phyloP scores from a whole-genome alignment of 2,888 invertebrate genomes.

The Epinotia demarniana region DNA sequence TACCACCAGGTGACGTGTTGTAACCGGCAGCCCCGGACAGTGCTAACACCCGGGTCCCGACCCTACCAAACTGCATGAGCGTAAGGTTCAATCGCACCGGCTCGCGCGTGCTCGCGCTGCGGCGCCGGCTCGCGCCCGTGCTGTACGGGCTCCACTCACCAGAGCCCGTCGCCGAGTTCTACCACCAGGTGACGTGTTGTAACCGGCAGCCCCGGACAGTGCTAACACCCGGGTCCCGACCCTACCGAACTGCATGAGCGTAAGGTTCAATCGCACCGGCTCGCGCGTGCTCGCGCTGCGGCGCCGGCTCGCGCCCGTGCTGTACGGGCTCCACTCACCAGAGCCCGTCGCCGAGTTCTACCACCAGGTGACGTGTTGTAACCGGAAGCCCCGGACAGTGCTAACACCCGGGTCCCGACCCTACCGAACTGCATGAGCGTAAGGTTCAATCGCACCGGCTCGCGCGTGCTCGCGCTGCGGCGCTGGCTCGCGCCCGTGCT shows the following conservation, averaged over 20 bases:
- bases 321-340: constrained; percentile 89
- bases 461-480: constrained; percentile 91
- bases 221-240: constrained; percentile 84
- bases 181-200: constrained; percentile 85
- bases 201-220: too few species aligned
- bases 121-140: constrained; percentile 94
- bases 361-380: constrained; percentile 82
- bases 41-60: constrained; percentile 77
- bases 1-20: constrained; percentile 86
- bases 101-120: constrained; percentile 90
- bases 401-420: constrained; percentile 77
- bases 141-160: constrained; percentile 89
- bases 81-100: constrained; percentile 95
- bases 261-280: constrained; percentile 93
- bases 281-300: constrained; percentile 89
- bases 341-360: constrained; percentile 94
- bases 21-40: too few species aligned
- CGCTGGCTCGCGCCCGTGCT: constrained; percentile 94
- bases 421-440: constrained; percentile 92
- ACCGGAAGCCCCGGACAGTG: too few species aligned
- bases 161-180: constrained; percentile 92
- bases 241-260: constrained; percentile 95
- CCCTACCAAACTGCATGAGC: constrained; percentile 89
- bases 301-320: constrained; percentile 93
- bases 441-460: constrained; percentile 93